phyloP scores from a whole-genome alignment of 2,113 vertebrate species.

The Misgurnus anguillicaudatus region DNA sequence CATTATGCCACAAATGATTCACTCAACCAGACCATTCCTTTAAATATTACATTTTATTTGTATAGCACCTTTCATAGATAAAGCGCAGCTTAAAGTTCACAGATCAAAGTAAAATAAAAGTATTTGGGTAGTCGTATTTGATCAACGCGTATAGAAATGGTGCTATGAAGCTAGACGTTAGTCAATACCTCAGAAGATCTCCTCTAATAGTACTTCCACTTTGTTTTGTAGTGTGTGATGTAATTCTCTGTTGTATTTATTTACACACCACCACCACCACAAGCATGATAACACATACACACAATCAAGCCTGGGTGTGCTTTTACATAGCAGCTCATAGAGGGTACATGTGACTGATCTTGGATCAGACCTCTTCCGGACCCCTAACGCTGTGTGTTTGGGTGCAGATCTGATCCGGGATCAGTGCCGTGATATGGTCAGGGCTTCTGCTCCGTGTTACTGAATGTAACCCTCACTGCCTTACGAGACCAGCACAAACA shows the following conservation, averaged over 20 bases:
- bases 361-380: neutral
- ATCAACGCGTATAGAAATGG: constrained; percentile 22
- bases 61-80: too few species aligned
- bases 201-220: constrained; percentile 31
- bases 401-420: constrained; percentile 2
- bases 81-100: too few species aligned
- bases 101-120: neutral
- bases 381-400: neutral
- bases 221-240: neutral
- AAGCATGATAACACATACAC: neutral
- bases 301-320: neutral
- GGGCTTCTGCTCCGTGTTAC: constrained; percentile 4
- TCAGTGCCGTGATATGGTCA: neutral
- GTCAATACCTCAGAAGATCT: constrained; percentile 49
- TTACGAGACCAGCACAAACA: constrained; percentile 42
- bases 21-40: neutral
- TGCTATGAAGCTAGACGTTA: constrained; percentile 51
- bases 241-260: constrained; percentile 2
- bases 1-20: neutral
- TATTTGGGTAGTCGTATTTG: neutral
- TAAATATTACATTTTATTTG: neutral
- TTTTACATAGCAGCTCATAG: neutral
- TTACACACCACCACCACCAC: neutral
- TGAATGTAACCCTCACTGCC: constrained; percentile 51
- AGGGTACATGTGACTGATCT: neutral